A percentile compares a stretch with the other conserved stretches of the same genome.
Evolutionary conservation across 2,888 invertebrate genomes (phyloP).

Genomic region (Ganaspis brasiliensis): DNA sequence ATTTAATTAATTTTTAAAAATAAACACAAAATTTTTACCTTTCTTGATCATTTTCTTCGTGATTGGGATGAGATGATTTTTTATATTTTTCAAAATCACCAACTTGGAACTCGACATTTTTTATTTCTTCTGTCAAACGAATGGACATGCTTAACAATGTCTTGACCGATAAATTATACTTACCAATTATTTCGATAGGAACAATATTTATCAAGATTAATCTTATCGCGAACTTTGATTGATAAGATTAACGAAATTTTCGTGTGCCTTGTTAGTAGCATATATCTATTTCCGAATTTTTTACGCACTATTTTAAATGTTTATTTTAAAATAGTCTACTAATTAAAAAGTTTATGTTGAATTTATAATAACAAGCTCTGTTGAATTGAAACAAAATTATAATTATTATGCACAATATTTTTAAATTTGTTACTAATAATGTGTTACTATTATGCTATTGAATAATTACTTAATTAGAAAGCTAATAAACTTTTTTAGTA

Average conservation of each 20-base stretch:
- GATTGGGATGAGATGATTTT: background rate
- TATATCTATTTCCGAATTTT: background rate
- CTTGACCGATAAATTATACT: background rate
- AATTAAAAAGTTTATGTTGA: no score
- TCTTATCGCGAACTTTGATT: conserved; percentile 26
- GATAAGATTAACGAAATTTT: conserved; percentile 21
- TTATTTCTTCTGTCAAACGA: background rate
- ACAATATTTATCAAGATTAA: conserved; percentile 10
- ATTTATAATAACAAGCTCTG: no score
- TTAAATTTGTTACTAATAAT: no score
- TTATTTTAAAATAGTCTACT: no score
- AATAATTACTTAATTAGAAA: no score
- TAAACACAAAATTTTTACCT: conserved; percentile 6
- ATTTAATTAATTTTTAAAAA: background rate
- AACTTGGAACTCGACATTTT: background rate
- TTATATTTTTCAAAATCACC: background rate
- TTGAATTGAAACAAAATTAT: no score
- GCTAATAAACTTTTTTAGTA: background rate
- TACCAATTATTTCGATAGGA: background rate
- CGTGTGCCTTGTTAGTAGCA: background rate
- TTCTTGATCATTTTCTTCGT: background rate
- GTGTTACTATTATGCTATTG: no score
- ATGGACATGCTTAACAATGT: conserved; percentile 1
- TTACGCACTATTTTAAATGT: background rate
- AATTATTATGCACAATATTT: no score